Base-by-base conservation (phyloP, 2,113 vertebrate genomes). In the Oxygymnocypris stewartii region DNA sequence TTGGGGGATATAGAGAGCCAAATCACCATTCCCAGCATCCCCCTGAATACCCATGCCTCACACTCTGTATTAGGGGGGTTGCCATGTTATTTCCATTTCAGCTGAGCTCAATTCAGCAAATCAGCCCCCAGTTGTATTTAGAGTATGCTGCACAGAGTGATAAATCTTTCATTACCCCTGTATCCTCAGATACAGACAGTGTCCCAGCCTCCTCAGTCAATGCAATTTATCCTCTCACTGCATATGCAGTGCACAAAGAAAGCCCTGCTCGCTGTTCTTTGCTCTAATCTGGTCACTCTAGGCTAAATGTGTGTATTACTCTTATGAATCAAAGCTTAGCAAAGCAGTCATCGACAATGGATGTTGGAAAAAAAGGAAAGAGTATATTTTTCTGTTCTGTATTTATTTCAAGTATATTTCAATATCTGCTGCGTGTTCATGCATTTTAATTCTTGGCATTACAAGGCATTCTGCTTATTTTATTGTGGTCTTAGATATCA, bases 161-260 rank as follows among this genome's bases (percentile, higher is more conserved):
- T 96, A 96, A 94, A 96, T 96, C 93, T 95, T 96, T 96, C 94
- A 96, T 96, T 95, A 95, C 93, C 92, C 92, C 94, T 74, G 82
- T 93, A 92, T 95, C 94, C 93, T 92, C 89, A 93, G 92, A 95
- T 94, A 92, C 93, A 94, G 94, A 91, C 92, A 88, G 76, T 87
- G 83, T 74, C 86, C 86, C 82, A 91, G 92, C 94, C 91, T 91
- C 91, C 93, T 92, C 93, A 94, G 92, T 92, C 93, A 91, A 91
- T 93, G 93, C 93, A 94, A 94, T 95, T 94, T 93, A 94, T 93
- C 91, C 92, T 93, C 87, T 91, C 91, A 69, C 79, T 67, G 84
- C 79, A 87, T 88, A 87, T 87, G 91, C 90, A 90, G 90, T 92
- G 93, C 93, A 95, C 93, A 96, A 94, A 94, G 93, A 93, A 93